A percentile compares a stretch with the other conserved stretches of the same genome.
These are phyloP conservation scores for Helicoverpa armigera DNA, from an alignment of 1,140 invertebrate genomes.

Conservation along the genomic window DNA sequence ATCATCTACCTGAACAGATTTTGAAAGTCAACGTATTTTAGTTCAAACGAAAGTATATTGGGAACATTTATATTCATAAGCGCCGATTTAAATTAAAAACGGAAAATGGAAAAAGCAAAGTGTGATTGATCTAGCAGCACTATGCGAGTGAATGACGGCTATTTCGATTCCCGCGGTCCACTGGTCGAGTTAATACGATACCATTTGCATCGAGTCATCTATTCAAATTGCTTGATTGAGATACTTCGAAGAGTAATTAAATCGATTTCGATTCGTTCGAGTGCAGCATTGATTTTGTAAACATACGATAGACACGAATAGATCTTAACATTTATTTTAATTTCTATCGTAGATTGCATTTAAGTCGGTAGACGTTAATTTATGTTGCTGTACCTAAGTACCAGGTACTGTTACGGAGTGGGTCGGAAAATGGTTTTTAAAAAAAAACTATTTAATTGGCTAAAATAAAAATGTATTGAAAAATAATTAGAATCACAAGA, in stretches of 20 bases:
- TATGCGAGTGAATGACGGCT: constrained; percentile 49
- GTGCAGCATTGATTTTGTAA: constrained; percentile 31
- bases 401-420: neutral
- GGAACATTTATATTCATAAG: neutral
- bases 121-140: constrained; percentile 25
- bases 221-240: constrained; percentile 52
- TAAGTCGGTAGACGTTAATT: neutral
- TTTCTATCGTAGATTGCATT: constrained; percentile 49
- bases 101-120: neutral
- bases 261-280: constrained; percentile 37
- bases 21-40: neutral
- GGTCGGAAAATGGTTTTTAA: neutral
- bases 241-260: constrained; percentile 57
- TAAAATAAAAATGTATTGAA: no score
- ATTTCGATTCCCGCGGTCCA: constrained; percentile 54
- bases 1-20: neutral
- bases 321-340: constrained; percentile 26
- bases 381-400: neutral
- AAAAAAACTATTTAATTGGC: no score
- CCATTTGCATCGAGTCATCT: constrained; percentile 54
- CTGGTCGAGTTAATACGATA: constrained; percentile 59
- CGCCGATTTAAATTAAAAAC: neutral
- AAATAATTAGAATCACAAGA: no score
- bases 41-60: neutral
- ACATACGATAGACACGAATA: constrained; percentile 39